Evolutionary conservation across 2,113 vertebrate species (phyloP).

Genomic region (Sander lucioperca): DNA sequence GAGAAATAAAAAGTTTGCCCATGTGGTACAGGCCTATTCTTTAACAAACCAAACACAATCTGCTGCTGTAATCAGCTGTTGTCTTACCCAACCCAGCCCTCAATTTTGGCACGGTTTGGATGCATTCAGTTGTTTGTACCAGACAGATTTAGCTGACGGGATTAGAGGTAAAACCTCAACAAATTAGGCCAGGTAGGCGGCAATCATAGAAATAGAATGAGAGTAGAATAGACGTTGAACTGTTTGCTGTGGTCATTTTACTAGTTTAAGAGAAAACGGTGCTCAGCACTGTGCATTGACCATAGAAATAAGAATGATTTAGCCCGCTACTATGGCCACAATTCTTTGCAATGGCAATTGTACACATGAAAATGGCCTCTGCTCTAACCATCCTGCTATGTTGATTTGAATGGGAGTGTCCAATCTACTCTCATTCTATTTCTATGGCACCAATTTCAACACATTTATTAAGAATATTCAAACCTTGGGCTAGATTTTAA

Average conservation of each 20-base stretch:
- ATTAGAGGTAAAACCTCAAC: conserved; percentile 44
- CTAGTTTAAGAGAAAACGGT: too few relatives aligned
- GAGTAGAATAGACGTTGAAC: too few relatives aligned
- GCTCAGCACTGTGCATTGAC: too few relatives aligned
- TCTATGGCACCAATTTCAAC: background rate
- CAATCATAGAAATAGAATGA: background rate
- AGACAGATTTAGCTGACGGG: conserved; percentile 30
- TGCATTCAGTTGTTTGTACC: conserved; percentile 42
- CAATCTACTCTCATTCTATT: too few relatives aligned
- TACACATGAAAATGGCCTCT: too few relatives aligned
- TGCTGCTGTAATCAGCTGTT: conserved; percentile 51
- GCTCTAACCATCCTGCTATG: too few relatives aligned
- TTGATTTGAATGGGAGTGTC: too few relatives aligned
- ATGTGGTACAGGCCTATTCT: conserved; percentile 36
- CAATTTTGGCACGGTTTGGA: conserved; percentile 4
- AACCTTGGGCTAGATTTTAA: conserved; percentile 11
- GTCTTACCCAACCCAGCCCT: conserved; percentile 41
- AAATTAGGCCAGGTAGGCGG: conserved; percentile 32
- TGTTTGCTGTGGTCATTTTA: too few relatives aligned
- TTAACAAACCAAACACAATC: conserved; percentile 26
- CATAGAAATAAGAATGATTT: too few relatives aligned
- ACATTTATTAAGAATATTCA: conserved; percentile 18
- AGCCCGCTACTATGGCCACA: too few relatives aligned
- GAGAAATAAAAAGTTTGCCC: conserved; percentile 47
- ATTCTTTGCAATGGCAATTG: too few relatives aligned